Conservation (phyloP, 2,113 vertebrate species). For the Chinchilla lanigera region DNA sequence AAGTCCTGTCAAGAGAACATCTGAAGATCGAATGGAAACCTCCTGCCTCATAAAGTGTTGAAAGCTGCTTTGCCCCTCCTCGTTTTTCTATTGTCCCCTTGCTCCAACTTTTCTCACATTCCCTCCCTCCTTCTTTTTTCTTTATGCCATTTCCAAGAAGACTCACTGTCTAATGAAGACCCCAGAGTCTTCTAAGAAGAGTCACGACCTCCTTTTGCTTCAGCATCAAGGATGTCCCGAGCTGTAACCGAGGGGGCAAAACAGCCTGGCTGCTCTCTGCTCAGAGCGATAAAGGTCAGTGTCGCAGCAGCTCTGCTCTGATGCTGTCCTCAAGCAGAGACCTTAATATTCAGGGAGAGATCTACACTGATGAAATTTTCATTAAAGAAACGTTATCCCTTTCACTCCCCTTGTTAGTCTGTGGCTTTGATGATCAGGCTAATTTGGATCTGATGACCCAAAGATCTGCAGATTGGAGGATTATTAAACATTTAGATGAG, state of each 20-base stretch:
- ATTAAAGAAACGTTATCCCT: slow-evolving; percentile 76
- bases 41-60: rapidly evolving
- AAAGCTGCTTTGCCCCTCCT: too few species aligned
- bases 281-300: slow-evolving; percentile 51
- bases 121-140: background rate
- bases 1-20: background rate
- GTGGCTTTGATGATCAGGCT: slow-evolving; percentile 67
- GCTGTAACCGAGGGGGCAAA: background rate
- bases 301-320: slow-evolving; percentile 46
- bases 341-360: slow-evolving; percentile 67
- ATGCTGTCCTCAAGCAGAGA: slow-evolving; percentile 18
- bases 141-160: background rate
- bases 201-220: background rate
- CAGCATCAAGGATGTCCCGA: background rate
- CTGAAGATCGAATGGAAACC: background rate
- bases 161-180: background rate
- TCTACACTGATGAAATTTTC: slow-evolving; percentile 80
- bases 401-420: slow-evolving; percentile 64
- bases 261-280: background rate
- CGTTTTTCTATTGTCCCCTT: background rate
- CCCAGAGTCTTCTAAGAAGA: background rate
- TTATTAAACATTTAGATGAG: slow-evolving; percentile 82
- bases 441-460: slow-evolving; percentile 77
- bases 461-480: slow-evolving; percentile 58
- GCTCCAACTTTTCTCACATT: too few species aligned